A percentile compares a stretch with the other conserved stretches of the same genome.
Evolutionary conservation across 2,888 invertebrate species (phyloP).

Genomic region (Incurvaria masculella): DNA sequence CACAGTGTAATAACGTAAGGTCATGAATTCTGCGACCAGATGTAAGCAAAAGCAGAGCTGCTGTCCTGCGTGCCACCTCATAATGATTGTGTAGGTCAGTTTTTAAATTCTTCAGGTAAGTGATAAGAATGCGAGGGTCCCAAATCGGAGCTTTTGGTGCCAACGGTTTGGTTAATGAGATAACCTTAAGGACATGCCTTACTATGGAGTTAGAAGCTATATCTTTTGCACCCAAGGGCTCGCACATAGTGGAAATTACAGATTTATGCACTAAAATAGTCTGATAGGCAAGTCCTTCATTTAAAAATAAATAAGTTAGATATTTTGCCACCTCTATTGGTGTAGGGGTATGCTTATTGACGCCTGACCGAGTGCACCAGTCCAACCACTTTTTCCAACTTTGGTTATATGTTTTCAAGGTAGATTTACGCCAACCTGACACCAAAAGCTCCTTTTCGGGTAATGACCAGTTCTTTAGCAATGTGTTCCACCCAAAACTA

Average conservation of each 20-base stretch:
- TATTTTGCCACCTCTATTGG: constrained; percentile 11
- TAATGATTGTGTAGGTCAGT: constrained; percentile 2
- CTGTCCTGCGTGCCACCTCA: constrained; percentile 11
- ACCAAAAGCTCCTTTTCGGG: neutral
- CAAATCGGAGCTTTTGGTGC: constrained; percentile 6
- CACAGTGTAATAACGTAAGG: constrained; percentile 12
- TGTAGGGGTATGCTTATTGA: constrained; percentile 5
- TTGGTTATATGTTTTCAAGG: constrained; percentile 1
- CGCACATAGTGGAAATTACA: constrained; percentile 13
- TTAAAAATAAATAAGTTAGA: constrained; percentile 10
- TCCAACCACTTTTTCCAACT: constrained; percentile 2
- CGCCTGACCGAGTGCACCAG: neutral
- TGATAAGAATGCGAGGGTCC: constrained; percentile 13
- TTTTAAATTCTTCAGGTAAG: neutral
- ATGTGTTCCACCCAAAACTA: constrained; percentile 1
- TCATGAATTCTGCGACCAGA: constrained; percentile 17
- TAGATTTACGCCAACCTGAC: constrained; percentile 3
- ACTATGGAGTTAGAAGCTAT: constrained; percentile 9
- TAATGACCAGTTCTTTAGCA: neutral
- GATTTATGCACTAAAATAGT: constrained; percentile 17
- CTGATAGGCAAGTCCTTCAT: constrained; percentile 11
- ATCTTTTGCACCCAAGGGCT: constrained; percentile 9
- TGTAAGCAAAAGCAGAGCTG: constrained; percentile 11
- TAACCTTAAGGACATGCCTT: constrained; percentile 13
- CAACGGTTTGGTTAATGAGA: constrained; percentile 6